Evolutionary conservation across 2,113 vertebrate species (phyloP), one percentile per base, ranked within the genome.

Genomic region (Cairina moschata): DNA sequence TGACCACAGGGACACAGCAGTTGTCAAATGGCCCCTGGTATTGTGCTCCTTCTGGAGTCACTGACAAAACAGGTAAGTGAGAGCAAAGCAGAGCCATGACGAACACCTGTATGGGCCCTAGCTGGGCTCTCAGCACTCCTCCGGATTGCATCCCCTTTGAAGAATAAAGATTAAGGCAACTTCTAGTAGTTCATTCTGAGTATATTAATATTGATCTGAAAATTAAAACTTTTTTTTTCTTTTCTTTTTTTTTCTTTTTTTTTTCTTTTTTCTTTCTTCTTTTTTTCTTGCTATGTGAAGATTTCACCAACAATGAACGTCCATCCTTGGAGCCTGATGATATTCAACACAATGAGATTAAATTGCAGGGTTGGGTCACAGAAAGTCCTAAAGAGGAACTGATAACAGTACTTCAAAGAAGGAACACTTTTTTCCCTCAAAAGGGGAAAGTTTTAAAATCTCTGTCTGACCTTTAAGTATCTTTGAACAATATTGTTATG

Each of bases 401-500:
- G 21, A 38, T 58, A 87, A 52, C 9, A 34, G 8, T 13, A 65
- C 5, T 87, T 94, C 38, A 83, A 92, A 96, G 13, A 21, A 4
- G 25, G 6, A 81, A 81, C 29, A 68, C 4, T 55, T 83, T 93
- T 40, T 67, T 11, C 56, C 22, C 31, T 87, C n/a, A 56, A 55
- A 62, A 86, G 14, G 22, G 3, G 18, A 69, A 91, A 91, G 25
- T 52, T 88, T 83, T 63, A n/a, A 88, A 83, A 93, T 80, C 42
- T 52, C 46, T 1, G 0, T 46, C 48, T 95, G 86, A 91, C 89
- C 68, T 95, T 96, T 94, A 90, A 58, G 25, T 63, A 91, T n/a
- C 68, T 92, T 94, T 79, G 58, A 91, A 74, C 23, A 48, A 78
- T 54, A 69, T 92, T 72, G 59, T 86, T 84, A 80, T 88, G 62